Percentiles rank a stretch among this genome's conserved stretches.
Conservation (phyloP, 1,140 invertebrate species). For the Fopius arisanus region DNA sequence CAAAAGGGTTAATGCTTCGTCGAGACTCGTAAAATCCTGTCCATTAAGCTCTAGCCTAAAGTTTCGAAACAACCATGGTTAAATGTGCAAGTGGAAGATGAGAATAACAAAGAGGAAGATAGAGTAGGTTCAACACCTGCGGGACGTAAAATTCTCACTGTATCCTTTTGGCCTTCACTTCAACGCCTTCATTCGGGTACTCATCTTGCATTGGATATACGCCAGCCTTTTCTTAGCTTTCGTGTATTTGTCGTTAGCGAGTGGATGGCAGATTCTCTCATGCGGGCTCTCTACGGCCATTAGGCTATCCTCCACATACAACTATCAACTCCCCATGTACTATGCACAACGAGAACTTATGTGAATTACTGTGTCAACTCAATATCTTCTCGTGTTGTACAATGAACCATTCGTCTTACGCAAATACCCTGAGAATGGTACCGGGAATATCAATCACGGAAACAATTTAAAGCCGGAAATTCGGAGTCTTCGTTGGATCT, state of each 20-base stretch:
- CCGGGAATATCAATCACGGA: neutral
- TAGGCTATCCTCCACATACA: slow-evolving; percentile 41
- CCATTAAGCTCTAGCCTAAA: slow-evolving; percentile 43
- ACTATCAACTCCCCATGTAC: slow-evolving; percentile 46
- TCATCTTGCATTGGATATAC: neutral
- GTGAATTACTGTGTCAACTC: slow-evolving; percentile 42
- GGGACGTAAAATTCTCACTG: slow-evolving; percentile 17
- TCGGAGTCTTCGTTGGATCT: neutral
- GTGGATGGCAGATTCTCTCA: neutral
- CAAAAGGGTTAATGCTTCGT: slow-evolving; percentile 31
- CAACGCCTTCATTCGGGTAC: slow-evolving; percentile 3
- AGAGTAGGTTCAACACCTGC: slow-evolving; percentile 18
- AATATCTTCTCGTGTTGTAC: neutral
- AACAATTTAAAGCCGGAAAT: neutral
- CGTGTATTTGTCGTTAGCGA: neutral
- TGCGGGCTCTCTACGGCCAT: slow-evolving; percentile 37
- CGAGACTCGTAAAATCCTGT: slow-evolving; percentile 45
- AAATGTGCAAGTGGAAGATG: neutral
- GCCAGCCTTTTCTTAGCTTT: neutral
- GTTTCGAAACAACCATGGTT: slow-evolving; percentile 29
- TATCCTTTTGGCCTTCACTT: slow-evolving; percentile 24
- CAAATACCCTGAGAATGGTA: neutral
- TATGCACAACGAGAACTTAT: slow-evolving; percentile 36
- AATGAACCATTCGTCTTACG: neutral
- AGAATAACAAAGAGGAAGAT: slow-evolving; percentile 11